Percentiles rank a stretch among this genome's conserved stretches.
phyloP scores from a whole-genome alignment of 2,113 vertebrate species.

The Tetrax tetrax region DNA sequence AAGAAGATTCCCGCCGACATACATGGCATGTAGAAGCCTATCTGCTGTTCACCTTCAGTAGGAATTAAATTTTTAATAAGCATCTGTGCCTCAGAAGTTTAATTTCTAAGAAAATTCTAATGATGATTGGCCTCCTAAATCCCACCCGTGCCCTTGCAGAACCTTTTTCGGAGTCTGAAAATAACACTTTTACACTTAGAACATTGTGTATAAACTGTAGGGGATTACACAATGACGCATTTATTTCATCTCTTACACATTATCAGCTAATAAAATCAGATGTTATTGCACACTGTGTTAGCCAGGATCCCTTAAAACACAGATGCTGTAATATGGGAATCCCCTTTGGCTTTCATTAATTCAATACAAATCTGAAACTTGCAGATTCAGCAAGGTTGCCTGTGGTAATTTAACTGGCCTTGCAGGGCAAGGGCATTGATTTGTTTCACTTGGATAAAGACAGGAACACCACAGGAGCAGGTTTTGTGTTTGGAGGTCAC shows the following conservation, averaged over 20 bases:
- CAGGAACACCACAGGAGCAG: neutral
- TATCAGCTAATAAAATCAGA: conserved; percentile 1
- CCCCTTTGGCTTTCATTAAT: conserved; percentile 26
- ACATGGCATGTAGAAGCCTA: neutral
- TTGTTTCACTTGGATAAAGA: conserved; percentile 4
- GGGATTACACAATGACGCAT: neutral
- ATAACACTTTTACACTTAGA: neutral
- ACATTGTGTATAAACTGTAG: neutral
- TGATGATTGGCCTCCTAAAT: neutral
- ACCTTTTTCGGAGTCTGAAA: neutral
- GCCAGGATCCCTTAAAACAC: neutral
- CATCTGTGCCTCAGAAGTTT: neutral
- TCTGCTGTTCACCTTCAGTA: neutral
- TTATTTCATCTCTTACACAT: neutral
- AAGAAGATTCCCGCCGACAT: neutral
- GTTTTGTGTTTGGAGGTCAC: neutral
- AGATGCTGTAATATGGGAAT: neutral
- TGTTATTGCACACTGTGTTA: neutral
- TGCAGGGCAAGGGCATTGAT: conserved; percentile 13
- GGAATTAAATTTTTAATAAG: neutral
- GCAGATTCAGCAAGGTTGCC: neutral
- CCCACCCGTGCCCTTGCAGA: neutral
- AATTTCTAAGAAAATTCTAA: neutral
- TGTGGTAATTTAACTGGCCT: conserved; percentile 1
- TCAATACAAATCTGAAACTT: conserved; percentile 2